phyloP scores from a whole-genome alignment of 1,140 invertebrate genomes.

The Drosophila bifasciata region DNA sequence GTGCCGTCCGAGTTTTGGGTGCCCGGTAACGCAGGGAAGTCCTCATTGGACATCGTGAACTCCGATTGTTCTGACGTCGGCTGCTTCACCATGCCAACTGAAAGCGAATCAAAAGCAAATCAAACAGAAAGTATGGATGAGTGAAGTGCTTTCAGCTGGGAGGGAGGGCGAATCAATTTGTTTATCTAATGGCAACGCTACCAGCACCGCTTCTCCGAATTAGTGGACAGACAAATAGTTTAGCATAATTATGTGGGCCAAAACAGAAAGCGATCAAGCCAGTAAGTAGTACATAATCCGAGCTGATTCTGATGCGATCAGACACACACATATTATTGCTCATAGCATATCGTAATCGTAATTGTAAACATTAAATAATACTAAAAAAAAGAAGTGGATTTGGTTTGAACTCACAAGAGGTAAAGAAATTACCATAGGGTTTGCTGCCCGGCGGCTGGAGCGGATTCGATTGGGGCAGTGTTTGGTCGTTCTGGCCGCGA shows the following conservation, averaged over 20 bases:
- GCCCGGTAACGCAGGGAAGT: constrained; percentile 98
- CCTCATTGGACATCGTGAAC: constrained; percentile 99
- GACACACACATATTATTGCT: constrained; percentile 7
- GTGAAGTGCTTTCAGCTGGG: constrained; percentile 1
- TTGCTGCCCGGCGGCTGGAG: constrained; percentile 94
- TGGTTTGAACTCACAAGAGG: constrained; percentile 84
- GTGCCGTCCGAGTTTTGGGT: constrained; percentile 86
- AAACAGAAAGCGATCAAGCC: constrained; percentile 1
- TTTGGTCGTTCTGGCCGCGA: constrained; percentile 89
- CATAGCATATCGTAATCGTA: constrained; percentile 36
- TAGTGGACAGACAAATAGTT: constrained; percentile 29
- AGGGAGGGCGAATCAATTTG: constrained; percentile 1
- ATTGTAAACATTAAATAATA: constrained; percentile 57
- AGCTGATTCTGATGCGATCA: not conserved
- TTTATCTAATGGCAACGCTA: not conserved
- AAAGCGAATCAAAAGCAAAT: constrained; percentile 42
- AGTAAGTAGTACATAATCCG: not conserved
- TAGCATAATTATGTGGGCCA: constrained; percentile 24
- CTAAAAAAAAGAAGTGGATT: constrained; percentile 71
- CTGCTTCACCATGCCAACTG: constrained; percentile 98
- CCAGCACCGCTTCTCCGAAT: constrained; percentile 16
- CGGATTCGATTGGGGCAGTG: constrained; percentile 90
- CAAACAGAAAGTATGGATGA: constrained; percentile 32
- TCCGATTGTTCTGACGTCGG: constrained; percentile 95
- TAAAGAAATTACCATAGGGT: constrained; percentile 90